Conservation (phyloP, 1,140 invertebrate genomes). For the Bombus ignitus region DNA sequence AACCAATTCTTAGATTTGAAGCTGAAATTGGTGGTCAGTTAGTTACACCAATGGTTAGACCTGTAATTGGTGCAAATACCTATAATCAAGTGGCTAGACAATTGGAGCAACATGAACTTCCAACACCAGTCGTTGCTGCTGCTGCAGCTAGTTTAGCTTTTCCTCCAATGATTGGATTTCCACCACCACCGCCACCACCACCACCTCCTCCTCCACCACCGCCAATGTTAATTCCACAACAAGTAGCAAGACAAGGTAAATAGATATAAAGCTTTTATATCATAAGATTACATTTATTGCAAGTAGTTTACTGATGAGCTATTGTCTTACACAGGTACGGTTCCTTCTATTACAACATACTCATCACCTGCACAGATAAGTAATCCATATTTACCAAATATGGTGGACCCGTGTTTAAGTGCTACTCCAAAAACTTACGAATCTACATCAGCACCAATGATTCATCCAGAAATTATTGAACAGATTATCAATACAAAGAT, state of each 20-base stretch:
- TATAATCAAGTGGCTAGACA: constrained; percentile 87
- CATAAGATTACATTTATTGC: background rate
- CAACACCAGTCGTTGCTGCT: constrained; percentile 77
- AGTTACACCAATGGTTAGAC: constrained; percentile 82
- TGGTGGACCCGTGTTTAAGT: constrained; percentile 77
- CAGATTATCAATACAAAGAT: constrained; percentile 85
- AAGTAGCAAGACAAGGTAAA: constrained; percentile 82
- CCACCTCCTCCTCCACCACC: constrained; percentile 84
- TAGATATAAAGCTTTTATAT: constrained; percentile 26
- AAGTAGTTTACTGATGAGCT: background rate
- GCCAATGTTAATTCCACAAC: constrained; percentile 84
- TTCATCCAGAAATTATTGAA: constrained; percentile 79
- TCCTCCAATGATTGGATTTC: constrained; percentile 75
- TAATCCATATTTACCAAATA: constrained; percentile 76
- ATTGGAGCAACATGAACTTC: constrained; percentile 83
- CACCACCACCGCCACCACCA: constrained; percentile 84
- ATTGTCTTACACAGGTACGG: constrained; percentile 69
- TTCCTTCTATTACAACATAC: constrained; percentile 78
- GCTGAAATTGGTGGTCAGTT: constrained; percentile 90
- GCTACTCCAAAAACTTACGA: constrained; percentile 78
- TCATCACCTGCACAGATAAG: constrained; percentile 80
- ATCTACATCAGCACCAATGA: constrained; percentile 73
- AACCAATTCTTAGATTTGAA: constrained; percentile 86
- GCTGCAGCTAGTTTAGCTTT: constrained; percentile 74
- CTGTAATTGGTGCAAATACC: constrained; percentile 87